phyloP scores from a whole-genome alignment of 2,797 vertebrate species.

The Anableps anableps region DNA sequence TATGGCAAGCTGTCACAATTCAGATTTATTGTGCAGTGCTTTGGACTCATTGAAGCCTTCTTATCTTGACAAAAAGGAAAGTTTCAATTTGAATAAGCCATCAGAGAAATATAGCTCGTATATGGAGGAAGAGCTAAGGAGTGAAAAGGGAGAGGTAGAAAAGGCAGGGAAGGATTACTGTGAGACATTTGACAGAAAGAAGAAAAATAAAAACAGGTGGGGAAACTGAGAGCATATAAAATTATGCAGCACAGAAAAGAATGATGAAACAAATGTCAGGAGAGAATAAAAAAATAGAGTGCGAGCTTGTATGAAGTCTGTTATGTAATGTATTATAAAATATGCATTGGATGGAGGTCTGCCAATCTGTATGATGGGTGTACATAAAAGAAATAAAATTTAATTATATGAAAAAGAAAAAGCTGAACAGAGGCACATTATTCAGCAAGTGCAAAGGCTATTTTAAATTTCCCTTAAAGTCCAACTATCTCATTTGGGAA shows the following conservation, averaged over 20 bases:
- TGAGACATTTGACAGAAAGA: slow-evolving; percentile 53
- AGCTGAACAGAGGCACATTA: background rate
- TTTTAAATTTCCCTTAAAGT: slow-evolving; percentile 1
- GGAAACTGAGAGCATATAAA: slow-evolving; percentile 45
- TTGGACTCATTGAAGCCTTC: slow-evolving; percentile 49
- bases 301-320: slow-evolving; percentile 49
- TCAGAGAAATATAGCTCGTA: slow-evolving; percentile 59
- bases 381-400: background rate
- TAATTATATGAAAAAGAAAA: background rate
- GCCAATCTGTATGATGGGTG: slow-evolving; percentile 26
- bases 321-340: slow-evolving; percentile 54
- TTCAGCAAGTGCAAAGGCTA: background rate
- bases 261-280: slow-evolving; percentile 52
- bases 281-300: slow-evolving; percentile 47
- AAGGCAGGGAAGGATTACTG: slow-evolving; percentile 69
- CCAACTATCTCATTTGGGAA: background rate
- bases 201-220: slow-evolving; percentile 37
- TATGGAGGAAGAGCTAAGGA: slow-evolving; percentile 54
- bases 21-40: slow-evolving; percentile 47
- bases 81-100: slow-evolving; percentile 74
- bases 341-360: slow-evolving; percentile 14
- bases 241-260: slow-evolving; percentile 48
- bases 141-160: slow-evolving; percentile 44
- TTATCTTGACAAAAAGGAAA: slow-evolving; percentile 65
- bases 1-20: slow-evolving; percentile 57